Evolutionary conservation across 2,888 invertebrate genomes (phyloP).

Genomic region (Drosophila acutilabella): DNA sequence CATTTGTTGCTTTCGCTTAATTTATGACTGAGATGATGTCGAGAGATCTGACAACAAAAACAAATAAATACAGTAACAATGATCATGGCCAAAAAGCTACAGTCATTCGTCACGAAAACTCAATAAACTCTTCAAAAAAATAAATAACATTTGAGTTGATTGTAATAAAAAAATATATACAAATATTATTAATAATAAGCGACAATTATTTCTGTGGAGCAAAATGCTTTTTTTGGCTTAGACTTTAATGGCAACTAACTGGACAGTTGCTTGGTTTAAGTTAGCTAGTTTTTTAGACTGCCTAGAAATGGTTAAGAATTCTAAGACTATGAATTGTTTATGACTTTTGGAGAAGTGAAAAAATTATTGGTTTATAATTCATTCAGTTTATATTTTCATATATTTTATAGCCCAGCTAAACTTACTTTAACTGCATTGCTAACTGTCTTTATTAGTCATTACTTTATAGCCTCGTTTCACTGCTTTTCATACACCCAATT

Average conservation of each 20-base stretch:
- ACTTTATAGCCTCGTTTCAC: not conserved
- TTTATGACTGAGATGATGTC: slow-evolving; percentile 37
- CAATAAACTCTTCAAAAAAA: slow-evolving; percentile 24
- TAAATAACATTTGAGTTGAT: not conserved
- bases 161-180: slow-evolving; percentile 4
- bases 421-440: not conserved
- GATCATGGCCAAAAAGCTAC: slow-evolving; percentile 17
- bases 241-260: slow-evolving; percentile 16
- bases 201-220: slow-evolving; percentile 9
- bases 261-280: not conserved
- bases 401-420: not conserved
- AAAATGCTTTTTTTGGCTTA: slow-evolving; percentile 3
- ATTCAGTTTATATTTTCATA: too few relatives aligned
- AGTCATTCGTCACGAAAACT: slow-evolving; percentile 34
- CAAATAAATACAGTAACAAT: not conserved
- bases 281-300: not conserved
- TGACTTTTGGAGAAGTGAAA: too few relatives aligned
- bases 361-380: too few relatives aligned
- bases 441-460: not conserved
- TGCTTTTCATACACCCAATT: not conserved
- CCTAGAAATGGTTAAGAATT: too few relatives aligned
- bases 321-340: too few relatives aligned
- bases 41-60: slow-evolving; percentile 12
- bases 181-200: slow-evolving; percentile 6
- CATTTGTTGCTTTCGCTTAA: slow-evolving; percentile 37